Evolutionary conservation across 2,113 vertebrate species (phyloP), one percentile per base, ranked within the genome.

Genomic region (Bolborhynchus lineola): DNA sequence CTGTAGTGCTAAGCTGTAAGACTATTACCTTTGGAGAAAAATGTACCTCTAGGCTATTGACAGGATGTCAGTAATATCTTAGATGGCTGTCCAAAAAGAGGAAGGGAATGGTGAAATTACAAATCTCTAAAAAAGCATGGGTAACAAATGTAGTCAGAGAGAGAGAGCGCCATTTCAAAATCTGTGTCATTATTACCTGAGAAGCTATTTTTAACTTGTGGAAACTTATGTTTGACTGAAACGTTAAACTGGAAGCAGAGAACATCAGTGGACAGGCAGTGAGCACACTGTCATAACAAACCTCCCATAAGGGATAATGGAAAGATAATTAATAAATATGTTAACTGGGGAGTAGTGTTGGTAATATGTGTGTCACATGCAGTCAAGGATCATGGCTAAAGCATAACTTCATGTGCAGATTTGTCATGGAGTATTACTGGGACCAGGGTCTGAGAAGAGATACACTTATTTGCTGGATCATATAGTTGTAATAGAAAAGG

Each of bases 401-500:
- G 6, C n/a, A 41, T 65, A 35, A 42, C 33, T 68, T 80, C 7
- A 6, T 26, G 31, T 53, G 18, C 26, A 44, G 72, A 11, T 83
- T 68, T 86, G 39, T 65, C 25, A 16, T 10, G 33, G 19, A 42
- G 7, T 52, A 9, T 42, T 74, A 44, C 10, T 55, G 69, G 81
- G 64, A 79, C 49, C 4, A 21, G 16, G 26, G 7, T 63, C 47
- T 79, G 50, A 24, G 41, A 50, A 53, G 41, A 88, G 24, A 18
- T 41, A 6, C 0, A 0, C 46, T 82, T 67, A 35, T 37, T 60
- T 1, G 1, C 29, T 60, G 41, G 11, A 28, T 50, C 19, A 4
- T 7, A 44, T 53, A 46, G 25, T 42, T 74, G 28, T 24, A 64
- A 13, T 50, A 50, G 35, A 37, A 62, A 26, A 16, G 10, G 20